phyloP scores from a whole-genome alignment of 1,140 invertebrate species.

The Drosophila nigromelanica region DNA sequence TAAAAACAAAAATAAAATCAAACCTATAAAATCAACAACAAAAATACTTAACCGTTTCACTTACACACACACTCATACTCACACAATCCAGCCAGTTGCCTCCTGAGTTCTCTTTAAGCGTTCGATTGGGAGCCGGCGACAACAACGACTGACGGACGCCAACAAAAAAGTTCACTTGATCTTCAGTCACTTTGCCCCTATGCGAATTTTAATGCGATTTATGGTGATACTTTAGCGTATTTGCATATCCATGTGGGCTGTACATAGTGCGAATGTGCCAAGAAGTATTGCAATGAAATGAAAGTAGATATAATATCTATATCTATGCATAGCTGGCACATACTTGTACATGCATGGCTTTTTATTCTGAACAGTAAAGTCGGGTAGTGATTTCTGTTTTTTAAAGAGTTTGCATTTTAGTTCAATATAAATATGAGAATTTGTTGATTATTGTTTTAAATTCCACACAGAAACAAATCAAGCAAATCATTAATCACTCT shows the following conservation, averaged over 20 bases:
- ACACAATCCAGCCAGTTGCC: constrained; percentile 30
- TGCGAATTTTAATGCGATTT: constrained; percentile 71
- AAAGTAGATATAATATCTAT: constrained; percentile 6
- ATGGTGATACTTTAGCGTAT: constrained; percentile 53
- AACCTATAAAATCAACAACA: constrained; percentile 67
- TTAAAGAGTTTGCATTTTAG: background rate
- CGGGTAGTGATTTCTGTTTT: background rate
- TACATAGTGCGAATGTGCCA: background rate
- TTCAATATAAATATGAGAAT: too few relatives aligned
- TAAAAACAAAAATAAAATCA: constrained; percentile 80
- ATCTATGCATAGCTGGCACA: background rate
- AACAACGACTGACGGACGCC: constrained; percentile 14
- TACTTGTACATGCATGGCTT: background rate
- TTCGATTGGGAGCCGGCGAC: constrained; percentile 32
- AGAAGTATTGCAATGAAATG: constrained; percentile 11
- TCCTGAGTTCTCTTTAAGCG: constrained; percentile 39
- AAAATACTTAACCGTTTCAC: constrained; percentile 60
- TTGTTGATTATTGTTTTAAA: too few relatives aligned
- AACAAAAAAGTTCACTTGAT: constrained; percentile 56
- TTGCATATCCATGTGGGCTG: constrained; percentile 63
- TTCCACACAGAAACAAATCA: too few relatives aligned
- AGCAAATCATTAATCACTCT: too few relatives aligned
- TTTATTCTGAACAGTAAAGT: background rate
- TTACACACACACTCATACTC: constrained; percentile 26
- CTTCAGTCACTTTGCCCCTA: constrained; percentile 66